Evolutionary conservation across 2,797 vertebrate genomes (phyloP), one percentile per base, ranked within the genome.

Genomic region (Ciconia nigra): DNA sequence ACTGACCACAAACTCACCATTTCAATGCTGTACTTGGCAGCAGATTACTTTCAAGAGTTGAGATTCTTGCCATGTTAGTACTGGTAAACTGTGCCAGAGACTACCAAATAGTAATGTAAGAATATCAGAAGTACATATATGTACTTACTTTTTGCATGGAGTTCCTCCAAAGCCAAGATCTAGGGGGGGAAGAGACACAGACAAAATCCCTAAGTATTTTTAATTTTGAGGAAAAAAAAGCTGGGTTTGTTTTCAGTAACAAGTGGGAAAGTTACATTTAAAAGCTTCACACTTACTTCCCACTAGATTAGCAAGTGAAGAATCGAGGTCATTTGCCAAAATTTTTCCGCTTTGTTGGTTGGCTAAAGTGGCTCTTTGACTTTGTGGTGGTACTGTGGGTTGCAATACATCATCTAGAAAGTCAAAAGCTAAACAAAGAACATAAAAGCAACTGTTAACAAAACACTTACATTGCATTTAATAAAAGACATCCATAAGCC

Each of bases 121-220:
- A 90, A 29, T 29, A 80, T 10, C 21, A 0, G 25, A 76, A 42
- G 15, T 28, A 83, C 11, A 63, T 11, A 15, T 9, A 59, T 8
- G 13, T 54, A 87, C 96, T 99, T 98, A 99, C 99, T 99, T 99
- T 98, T 99, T 99, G 93, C 98, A 98, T 73, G 98, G 98, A 41
- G 98, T 98, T 97, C 99, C 99, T 96, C 98, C 99, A 96, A 99
- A 99, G 97, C 99, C 99, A 98, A 99, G 98, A 98, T 99, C 99
- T 99, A 39, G 10, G 95, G 29, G 11, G 24, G 73, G 39, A 61
- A 85, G 17, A 87, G 47, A 78, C 84, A 95, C 15, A 92, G 61
- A 96, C 49, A 91, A 76, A 67, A 89, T 29, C 2, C 15, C 3
- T 63, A 35, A 62, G 4, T 21, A 58, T 55, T 84, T 73, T 72